Percentiles rank a stretch among this genome's conserved stretches.
Evolutionary conservation across 2,113 vertebrate species (phyloP).

Genomic region (Rhea pennata): DNA sequence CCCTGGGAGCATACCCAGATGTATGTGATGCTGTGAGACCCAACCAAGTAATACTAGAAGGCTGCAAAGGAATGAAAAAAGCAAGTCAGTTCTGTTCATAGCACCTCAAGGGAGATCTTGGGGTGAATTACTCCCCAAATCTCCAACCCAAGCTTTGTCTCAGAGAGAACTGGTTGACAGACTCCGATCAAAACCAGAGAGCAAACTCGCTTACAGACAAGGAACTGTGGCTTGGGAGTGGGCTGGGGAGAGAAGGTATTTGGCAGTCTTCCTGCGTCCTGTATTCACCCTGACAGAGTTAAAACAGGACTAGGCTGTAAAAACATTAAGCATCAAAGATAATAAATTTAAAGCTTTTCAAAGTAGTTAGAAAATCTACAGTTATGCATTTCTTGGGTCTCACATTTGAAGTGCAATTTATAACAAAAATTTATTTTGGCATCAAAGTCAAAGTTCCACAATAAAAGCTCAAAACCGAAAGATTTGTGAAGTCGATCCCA

Average conservation of each 20-base stretch:
- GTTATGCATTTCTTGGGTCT: conserved; percentile 35
- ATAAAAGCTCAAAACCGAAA: conserved; percentile 7
- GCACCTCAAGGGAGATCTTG: fast-evolving
- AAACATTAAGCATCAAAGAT: neutral
- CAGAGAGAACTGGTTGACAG: neutral
- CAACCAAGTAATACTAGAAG: neutral
- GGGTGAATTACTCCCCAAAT: neutral
- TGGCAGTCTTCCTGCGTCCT: neutral
- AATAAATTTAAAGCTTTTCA: conserved; percentile 34
- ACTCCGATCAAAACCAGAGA: neutral
- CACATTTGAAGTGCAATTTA: neutral
- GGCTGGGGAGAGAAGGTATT: neutral
- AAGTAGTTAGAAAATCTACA: neutral
- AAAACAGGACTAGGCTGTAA: conserved; percentile 37
- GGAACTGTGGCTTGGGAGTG: neutral
- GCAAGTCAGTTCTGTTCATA: neutral
- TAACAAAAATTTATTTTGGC: conserved; percentile 17
- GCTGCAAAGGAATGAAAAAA: neutral
- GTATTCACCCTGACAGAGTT: neutral
- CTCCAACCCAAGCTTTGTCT: neutral
- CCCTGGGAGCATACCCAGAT: neutral
- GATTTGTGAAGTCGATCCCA: neutral
- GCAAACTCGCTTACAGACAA: neutral
- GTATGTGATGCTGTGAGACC: neutral
- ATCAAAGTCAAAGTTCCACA: neutral